Evolutionary conservation across 2,888 invertebrate genomes (phyloP).

Genomic region (Seira ritae): DNA sequence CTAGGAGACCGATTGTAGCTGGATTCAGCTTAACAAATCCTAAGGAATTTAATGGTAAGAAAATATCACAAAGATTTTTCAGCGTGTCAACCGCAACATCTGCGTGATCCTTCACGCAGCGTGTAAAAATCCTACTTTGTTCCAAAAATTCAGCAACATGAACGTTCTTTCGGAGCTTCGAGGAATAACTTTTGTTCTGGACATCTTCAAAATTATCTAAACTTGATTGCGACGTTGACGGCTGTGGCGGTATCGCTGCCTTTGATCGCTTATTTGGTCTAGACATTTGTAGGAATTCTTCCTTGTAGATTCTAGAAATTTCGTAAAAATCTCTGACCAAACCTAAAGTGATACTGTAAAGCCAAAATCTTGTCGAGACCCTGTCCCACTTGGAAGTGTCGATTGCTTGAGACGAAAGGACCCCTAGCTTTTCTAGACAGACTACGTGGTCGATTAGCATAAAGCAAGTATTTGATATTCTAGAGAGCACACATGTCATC

Average conservation of each 20-base stretch:
- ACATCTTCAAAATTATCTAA: no score
- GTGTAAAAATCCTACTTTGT: constrained; percentile 56
- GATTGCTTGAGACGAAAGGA: constrained; percentile 76
- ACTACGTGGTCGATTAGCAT: constrained; percentile 90
- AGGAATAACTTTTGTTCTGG: not conserved
- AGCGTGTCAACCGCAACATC: constrained; percentile 87
- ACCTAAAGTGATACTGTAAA: constrained; percentile 87
- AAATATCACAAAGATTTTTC: constrained; percentile 91
- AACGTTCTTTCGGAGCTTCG: not conserved
- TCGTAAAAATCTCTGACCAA: constrained; percentile 90
- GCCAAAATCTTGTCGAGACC: constrained; percentile 84
- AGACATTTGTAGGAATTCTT: constrained; percentile 62
- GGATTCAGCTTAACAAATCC: constrained; percentile 87
- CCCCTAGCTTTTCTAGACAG: constrained; percentile 87
- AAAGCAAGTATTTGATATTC: constrained; percentile 86
- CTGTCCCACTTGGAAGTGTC: constrained; percentile 84
- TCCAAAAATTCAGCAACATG: constrained; percentile 26
- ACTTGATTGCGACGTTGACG: not conserved
- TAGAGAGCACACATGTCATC: constrained; percentile 85
- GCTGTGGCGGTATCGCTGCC: not conserved
- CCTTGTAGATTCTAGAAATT: constrained; percentile 81
- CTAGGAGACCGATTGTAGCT: constrained; percentile 86
- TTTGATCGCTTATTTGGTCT: not conserved
- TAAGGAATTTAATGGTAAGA: constrained; percentile 89
- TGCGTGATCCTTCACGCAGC: constrained; percentile 77